Conservation (phyloP, 2,113 vertebrate genomes). For the Colistium nudipinnis region DNA sequence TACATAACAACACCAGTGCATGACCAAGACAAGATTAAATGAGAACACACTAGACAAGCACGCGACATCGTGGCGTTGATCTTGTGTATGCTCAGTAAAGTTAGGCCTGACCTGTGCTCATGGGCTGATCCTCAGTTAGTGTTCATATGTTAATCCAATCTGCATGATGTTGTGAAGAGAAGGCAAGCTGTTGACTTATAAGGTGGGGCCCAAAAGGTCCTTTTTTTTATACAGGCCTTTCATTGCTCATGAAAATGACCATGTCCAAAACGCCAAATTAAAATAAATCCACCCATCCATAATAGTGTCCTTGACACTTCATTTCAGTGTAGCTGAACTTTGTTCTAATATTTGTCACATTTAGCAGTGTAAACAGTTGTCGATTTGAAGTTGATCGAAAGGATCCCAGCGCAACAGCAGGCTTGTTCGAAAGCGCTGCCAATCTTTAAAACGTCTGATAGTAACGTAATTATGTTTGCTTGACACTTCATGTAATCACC, state of each 20-base stretch:
- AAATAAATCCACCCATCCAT: neutral
- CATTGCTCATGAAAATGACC: no score
- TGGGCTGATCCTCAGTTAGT: slow-evolving; percentile 4
- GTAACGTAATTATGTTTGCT: slow-evolving; percentile 63
- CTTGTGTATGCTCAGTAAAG: slow-evolving; percentile 27
- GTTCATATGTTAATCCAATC: slow-evolving; percentile 32
- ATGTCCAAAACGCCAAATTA: neutral
- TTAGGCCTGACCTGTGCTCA: neutral
- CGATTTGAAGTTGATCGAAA: slow-evolving; percentile 14
- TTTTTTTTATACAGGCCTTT: no score
- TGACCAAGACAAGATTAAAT: neutral
- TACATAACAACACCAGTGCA: no score
- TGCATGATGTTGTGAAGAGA: neutral
- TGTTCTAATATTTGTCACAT: neutral
- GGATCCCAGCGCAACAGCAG: slow-evolving; percentile 18
- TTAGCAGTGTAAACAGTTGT: slow-evolving; percentile 4
- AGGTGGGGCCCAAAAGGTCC: no score
- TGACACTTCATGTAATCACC: slow-evolving; percentile 38
- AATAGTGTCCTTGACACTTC: neutral
- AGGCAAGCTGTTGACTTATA: slow-evolving; percentile 44
- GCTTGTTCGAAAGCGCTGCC: slow-evolving; percentile 24
- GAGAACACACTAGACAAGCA: neutral
- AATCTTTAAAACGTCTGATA: slow-evolving; percentile 52
- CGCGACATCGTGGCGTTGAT: neutral
- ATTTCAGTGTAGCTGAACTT: no score